Evolutionary conservation across 2,888 invertebrate genomes (phyloP), one percentile per base, ranked within the genome.

Genomic region (Deroplatys truncata): DNA sequence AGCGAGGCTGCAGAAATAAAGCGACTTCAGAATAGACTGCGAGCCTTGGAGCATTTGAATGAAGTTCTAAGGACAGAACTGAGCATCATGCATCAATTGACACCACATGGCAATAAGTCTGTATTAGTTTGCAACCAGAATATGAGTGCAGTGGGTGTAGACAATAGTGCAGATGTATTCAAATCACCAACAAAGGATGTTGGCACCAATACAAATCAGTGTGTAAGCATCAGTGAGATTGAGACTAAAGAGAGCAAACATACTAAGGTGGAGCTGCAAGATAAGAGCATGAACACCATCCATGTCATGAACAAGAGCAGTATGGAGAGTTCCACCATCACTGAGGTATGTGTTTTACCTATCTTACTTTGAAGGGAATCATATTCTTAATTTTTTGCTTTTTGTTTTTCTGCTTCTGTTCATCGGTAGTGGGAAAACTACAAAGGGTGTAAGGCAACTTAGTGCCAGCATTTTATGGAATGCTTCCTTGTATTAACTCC

Each of bases 1-100:
- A 86, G 85, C 84, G 90, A 88, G 7, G 83, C 82, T 25, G 82
- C 84, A 28, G 91, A 91, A 88, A 35, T 91, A 9, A 91, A 91
- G 84, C 89, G 92, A 28, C 91, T 92, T 28, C 91, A 92, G 43
- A 91, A 91, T 84, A 92, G 91, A 86, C 88, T 92, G 35, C 90
- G 91, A 16, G 91, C 90, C 0, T 92, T 96, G 4, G 94, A 94
- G 88, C 95, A 95, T 88, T 93, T 93, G 15, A 92, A 92, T 89
- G 94, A 93, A 86, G 93, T 93, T 89, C 93, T 93, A 90, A 92
- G 92, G 90, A 92, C 94, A 82, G 92, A 93, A n/a, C 93, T 92
- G 49, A 90, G 91, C 28, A 91, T 91, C 31, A 91, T 92, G 89
- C 91, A 91, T 25, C 89, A 89, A 28, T 72, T 90, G 85, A 31